Evolutionary conservation across 2,888 invertebrate genomes (phyloP).

Genomic region (Brachypterus glaber): DNA sequence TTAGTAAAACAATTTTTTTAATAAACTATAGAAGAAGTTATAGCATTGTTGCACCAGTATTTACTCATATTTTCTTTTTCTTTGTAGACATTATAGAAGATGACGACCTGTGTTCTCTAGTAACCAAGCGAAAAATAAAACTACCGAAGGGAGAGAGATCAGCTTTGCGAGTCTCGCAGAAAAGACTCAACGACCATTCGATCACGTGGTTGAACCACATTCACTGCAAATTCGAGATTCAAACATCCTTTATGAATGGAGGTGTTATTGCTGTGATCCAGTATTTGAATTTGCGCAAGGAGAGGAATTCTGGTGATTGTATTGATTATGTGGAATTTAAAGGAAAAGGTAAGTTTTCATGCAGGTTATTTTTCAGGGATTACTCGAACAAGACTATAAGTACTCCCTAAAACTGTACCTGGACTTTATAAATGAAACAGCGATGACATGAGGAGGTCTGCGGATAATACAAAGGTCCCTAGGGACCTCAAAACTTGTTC

Average conservation of each 20-base stretch:
- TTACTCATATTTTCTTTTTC: no score
- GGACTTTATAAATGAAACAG: no score
- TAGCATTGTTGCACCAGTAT: no score
- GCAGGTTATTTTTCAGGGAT: no score
- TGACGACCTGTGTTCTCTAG: constrained; percentile 20
- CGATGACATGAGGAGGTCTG: no score
- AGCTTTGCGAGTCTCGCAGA: constrained; percentile 29
- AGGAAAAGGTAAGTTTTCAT: background rate
- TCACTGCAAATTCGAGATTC: constrained; percentile 34
- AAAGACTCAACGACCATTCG: constrained; percentile 25
- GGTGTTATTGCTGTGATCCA: constrained; percentile 46
- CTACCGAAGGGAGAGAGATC: constrained; percentile 26
- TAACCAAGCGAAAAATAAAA: constrained; percentile 24
- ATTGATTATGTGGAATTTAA: background rate
- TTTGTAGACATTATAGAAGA: background rate
- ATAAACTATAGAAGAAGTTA: no score
- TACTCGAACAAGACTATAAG: no score
- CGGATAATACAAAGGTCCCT: no score
- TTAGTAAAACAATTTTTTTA: no score
- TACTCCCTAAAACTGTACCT: no score
- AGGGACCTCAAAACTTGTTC: no score
- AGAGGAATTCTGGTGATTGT: no score
- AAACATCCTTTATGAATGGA: constrained; percentile 20
- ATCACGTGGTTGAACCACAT: constrained; percentile 28
- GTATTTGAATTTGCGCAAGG: constrained; percentile 40